These are phyloP conservation scores for Cataglyphis rosenhaueri DNA, from an alignment of 2,888 invertebrate species.

Conservation along the genomic window DNA sequence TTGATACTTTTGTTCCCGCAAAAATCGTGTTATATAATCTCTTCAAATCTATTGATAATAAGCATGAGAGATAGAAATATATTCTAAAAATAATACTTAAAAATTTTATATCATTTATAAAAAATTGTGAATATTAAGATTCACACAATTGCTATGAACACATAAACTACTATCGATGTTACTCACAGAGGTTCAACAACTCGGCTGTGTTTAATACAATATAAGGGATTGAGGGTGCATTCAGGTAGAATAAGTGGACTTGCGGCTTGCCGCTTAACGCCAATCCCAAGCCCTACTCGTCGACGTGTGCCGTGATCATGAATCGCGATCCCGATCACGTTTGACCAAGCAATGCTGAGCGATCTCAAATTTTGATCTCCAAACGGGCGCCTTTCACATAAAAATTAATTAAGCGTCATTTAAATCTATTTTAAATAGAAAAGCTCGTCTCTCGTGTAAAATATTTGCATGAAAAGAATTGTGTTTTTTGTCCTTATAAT, in stretches of 20 bases:
- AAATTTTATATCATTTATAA: neutral
- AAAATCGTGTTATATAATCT: neutral
- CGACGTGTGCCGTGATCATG: constrained; percentile 49
- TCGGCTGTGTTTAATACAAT: constrained; percentile 71
- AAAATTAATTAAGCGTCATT: neutral
- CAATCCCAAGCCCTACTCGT: constrained; percentile 18
- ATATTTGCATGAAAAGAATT: neutral
- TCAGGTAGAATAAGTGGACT: constrained; percentile 81
- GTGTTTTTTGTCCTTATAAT: neutral
- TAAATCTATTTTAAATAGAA: neutral
- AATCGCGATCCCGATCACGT: constrained; percentile 20
- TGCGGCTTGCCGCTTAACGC: constrained; percentile 63
- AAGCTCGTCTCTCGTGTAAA: neutral
- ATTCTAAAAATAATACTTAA: neutral
- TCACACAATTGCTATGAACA: neutral
- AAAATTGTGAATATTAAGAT: neutral
- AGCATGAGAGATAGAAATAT: neutral
- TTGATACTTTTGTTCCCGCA: constrained; percentile 9
- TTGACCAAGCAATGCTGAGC: neutral
- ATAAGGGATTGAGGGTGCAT: constrained; percentile 68
- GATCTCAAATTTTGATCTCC: neutral
- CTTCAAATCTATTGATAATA: neutral
- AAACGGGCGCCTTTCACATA: neutral
- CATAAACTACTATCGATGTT: neutral
- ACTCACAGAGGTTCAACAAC: constrained; percentile 68